Conservation (phyloP, 2,888 invertebrate genomes). For the Tricholauxania praeusta region DNA sequence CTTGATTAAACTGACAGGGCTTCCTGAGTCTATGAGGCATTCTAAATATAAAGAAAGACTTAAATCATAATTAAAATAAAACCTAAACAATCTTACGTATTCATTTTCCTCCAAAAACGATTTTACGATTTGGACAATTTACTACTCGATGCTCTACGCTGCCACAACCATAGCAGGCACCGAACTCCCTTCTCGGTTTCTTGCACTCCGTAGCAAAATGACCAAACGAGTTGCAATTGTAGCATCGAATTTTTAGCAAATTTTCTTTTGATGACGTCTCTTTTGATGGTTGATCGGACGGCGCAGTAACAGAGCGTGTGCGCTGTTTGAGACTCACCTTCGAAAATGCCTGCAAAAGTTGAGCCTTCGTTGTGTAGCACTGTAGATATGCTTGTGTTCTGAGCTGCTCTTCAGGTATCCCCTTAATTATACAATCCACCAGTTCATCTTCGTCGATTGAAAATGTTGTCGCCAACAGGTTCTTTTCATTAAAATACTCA, state of each 20-base stretch:
- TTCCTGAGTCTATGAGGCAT: slow-evolving; percentile 36
- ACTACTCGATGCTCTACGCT: slow-evolving; percentile 25
- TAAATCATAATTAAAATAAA: slow-evolving; percentile 14
- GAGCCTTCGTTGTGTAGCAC: slow-evolving; percentile 25
- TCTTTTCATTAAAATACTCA: slow-evolving; percentile 35
- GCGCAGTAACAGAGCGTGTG: background rate
- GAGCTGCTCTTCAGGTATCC: slow-evolving; percentile 32
- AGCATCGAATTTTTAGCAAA: slow-evolving; percentile 20
- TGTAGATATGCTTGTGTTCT: slow-evolving; percentile 31
- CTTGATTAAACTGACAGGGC: slow-evolving; percentile 29
- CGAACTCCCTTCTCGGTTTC: slow-evolving; percentile 30
- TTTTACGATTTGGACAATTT: slow-evolving; percentile 27
- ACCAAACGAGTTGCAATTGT: slow-evolving; percentile 33
- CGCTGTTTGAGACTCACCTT: slow-evolving; percentile 24
- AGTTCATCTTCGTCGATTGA: slow-evolving; percentile 35
- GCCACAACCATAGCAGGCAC: slow-evolving; percentile 31
- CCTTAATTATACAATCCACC: slow-evolving; percentile 36
- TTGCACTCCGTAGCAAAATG: slow-evolving; percentile 32
- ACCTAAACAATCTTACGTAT: slow-evolving; percentile 25
- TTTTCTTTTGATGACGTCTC: no score
- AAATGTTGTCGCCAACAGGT: slow-evolving; percentile 27
- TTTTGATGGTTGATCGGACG: background rate
- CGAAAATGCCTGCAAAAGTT: slow-evolving; percentile 37
- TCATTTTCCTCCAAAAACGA: background rate
- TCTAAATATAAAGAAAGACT: slow-evolving; percentile 22